Evolutionary conservation across 2,888 invertebrate species (phyloP).

Genomic region (Ophioninae sp.): DNA sequence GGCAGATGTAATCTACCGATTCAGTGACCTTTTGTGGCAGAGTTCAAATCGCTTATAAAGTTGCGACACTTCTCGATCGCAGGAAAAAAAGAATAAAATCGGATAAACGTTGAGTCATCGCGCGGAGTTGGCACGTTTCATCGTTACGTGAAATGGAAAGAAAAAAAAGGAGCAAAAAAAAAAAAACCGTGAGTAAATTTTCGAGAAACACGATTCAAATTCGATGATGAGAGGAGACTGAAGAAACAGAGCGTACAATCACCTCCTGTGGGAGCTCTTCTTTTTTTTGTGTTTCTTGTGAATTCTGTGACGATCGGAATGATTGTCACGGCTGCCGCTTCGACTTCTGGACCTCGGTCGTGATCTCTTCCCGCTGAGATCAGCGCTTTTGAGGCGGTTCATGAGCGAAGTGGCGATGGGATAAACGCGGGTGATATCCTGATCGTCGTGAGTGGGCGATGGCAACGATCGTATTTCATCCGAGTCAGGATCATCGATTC

Average conservation of each 20-base stretch:
- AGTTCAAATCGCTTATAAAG: not conserved
- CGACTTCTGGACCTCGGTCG: slow-evolving; percentile 71
- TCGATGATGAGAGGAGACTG: not conserved
- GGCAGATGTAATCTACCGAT: not conserved
- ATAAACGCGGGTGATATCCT: slow-evolving; percentile 65
- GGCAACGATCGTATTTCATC: slow-evolving; percentile 76
- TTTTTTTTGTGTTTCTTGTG: slow-evolving; percentile 81
- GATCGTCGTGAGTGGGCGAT: slow-evolving; percentile 71
- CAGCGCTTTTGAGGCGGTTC: slow-evolving; percentile 75
- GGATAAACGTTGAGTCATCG: too few species aligned
- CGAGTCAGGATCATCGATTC: slow-evolving; percentile 71
- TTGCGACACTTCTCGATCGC: not conserved
- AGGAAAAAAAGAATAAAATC: too few species aligned
- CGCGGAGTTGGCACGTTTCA: too few species aligned
- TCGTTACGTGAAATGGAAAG: too few species aligned
- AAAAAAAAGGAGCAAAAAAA: too few species aligned
- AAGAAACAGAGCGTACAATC: slow-evolving; percentile 62
- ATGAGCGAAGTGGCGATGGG: slow-evolving; percentile 71
- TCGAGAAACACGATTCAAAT: not conserved
- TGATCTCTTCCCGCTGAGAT: slow-evolving; percentile 74
- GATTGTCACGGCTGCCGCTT: slow-evolving; percentile 63
- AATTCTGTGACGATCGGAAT: slow-evolving; percentile 76
- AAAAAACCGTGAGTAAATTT: too few species aligned
- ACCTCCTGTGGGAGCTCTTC: slow-evolving; percentile 82
- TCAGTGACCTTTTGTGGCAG: not conserved